A percentile compares a stretch with the other conserved stretches of the same genome.
Conservation (phyloP, 2,888 invertebrate genomes). For the Acrocyrtus sp. region DNA sequence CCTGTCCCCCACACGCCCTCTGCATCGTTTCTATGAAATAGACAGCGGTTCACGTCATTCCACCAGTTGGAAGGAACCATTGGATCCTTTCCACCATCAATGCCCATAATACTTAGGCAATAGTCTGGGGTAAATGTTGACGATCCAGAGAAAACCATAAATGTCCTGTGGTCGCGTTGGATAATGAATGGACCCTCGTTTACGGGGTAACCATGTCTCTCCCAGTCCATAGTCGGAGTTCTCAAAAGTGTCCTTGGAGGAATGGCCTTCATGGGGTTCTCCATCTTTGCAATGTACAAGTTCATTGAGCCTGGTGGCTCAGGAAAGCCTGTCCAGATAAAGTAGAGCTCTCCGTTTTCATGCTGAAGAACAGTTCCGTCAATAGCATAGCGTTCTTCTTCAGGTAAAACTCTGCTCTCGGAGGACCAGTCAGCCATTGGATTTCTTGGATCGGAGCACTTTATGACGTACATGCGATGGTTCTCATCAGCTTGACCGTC, state of each 20-base stretch:
- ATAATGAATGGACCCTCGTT: slow-evolving; percentile 35
- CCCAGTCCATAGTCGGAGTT: slow-evolving; percentile 39
- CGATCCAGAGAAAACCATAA: slow-evolving; percentile 43
- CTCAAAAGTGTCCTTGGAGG: slow-evolving; percentile 26
- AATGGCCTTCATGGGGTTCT: slow-evolving; percentile 22
- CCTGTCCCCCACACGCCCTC: slow-evolving; percentile 46
- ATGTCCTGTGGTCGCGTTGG: slow-evolving; percentile 32
- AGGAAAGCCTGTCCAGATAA: slow-evolving; percentile 45
- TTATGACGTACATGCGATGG: slow-evolving; percentile 55
- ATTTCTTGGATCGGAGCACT: slow-evolving; percentile 37
- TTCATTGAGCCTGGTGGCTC: slow-evolving; percentile 24
- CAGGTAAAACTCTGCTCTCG: slow-evolving; percentile 21
- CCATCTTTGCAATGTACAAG: slow-evolving; percentile 50
- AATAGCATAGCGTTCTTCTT: slow-evolving; percentile 44
- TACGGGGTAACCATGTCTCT: slow-evolving; percentile 39
- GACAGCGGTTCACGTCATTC: slow-evolving; percentile 48
- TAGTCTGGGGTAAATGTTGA: slow-evolving; percentile 44
- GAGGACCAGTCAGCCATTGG: slow-evolving; percentile 41
- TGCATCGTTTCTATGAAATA: slow-evolving; percentile 45
- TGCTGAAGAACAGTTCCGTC: slow-evolving; percentile 44
- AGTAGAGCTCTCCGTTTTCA: slow-evolving; percentile 34
- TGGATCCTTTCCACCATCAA: slow-evolving; percentile 41
- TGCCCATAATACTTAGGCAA: slow-evolving; percentile 50
- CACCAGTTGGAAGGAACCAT: slow-evolving; percentile 43
- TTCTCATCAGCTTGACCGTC: slow-evolving; percentile 37